Percentiles rank a stretch among this genome's conserved stretches.
Evolutionary conservation across 1,140 invertebrate species (phyloP).

Genomic region (Drosophila repleta): DNA sequence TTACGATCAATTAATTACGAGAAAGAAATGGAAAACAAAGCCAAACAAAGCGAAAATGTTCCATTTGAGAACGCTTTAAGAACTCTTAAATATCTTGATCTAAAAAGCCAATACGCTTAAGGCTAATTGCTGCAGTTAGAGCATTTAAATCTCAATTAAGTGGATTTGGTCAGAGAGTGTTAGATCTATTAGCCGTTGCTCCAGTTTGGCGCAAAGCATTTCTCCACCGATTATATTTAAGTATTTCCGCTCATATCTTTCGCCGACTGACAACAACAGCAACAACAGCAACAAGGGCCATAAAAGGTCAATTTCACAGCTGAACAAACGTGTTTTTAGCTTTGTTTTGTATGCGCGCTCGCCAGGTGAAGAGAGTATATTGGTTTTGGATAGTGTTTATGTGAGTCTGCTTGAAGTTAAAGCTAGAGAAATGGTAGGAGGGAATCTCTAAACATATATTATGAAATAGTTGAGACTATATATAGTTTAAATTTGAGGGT

Average conservation of each 20-base stretch:
- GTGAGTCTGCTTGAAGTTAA: no score
- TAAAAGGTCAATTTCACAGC: conserved; percentile 80
- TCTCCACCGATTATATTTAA: conserved; percentile 51
- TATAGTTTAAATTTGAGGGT: no score
- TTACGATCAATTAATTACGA: no score
- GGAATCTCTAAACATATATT: no score
- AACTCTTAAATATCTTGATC: background rate
- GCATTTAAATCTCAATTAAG: conserved; percentile 34
- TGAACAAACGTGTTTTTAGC: conserved; percentile 72
- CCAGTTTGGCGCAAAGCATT: conserved; percentile 6
- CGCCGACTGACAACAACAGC: conserved; percentile 8
- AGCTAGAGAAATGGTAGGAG: no score
- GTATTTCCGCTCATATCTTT: conserved; percentile 69
- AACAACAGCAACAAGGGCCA: conserved; percentile 38
- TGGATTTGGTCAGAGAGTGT: background rate
- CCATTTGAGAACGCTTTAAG: background rate
- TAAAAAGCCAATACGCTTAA: background rate
- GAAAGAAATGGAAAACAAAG: no score
- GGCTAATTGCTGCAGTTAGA: conserved; percentile 19
- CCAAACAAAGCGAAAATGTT: no score
- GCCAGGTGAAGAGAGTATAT: no score
- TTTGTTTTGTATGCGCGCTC: conserved; percentile 7
- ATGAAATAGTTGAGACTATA: no score
- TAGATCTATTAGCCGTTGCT: conserved; percentile 22
- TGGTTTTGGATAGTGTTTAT: no score